A percentile compares a stretch with the other conserved stretches of the same genome.
Conservation (phyloP, 2,113 vertebrate species). For the Equus przewalskii region DNA sequence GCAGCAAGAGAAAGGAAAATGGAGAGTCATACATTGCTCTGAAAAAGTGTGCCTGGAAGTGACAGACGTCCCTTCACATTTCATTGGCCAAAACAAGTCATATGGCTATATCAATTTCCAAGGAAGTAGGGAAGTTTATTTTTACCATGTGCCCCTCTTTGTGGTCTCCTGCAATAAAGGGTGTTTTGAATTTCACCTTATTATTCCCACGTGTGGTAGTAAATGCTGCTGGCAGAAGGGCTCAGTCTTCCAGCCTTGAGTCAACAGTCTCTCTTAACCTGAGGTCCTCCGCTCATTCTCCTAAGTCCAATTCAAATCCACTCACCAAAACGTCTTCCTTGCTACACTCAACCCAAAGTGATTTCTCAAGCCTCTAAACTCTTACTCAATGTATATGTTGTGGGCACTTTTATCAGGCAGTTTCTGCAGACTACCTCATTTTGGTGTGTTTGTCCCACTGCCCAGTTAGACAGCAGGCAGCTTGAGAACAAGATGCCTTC, state of each 20-base stretch:
- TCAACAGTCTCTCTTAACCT: not conserved
- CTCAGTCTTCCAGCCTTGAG: not conserved
- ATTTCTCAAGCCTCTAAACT: not conserved
- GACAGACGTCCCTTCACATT: not conserved
- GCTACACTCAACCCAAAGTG: not conserved
- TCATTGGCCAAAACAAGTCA: conserved; percentile 7
- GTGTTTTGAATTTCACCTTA: not conserved
- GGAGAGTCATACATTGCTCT: not conserved
- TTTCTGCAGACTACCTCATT: not conserved
- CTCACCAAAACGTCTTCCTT: not conserved
- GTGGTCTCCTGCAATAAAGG: not conserved
- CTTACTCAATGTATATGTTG: not conserved
- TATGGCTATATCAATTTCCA: not conserved
- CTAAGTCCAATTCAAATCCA: not conserved
- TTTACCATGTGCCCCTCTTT: not conserved
- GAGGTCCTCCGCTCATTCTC: not conserved
- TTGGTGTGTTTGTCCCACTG: not conserved
- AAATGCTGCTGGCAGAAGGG: not conserved
- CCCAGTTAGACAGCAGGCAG: not conserved
- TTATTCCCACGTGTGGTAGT: not conserved
- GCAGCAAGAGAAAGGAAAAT: not conserved
- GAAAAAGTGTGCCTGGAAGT: not conserved
- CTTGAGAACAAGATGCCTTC: not conserved
- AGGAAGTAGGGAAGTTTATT: not conserved
- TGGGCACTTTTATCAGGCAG: not conserved